Percentiles rank a stretch among this genome's conserved stretches.
phyloP scores from a whole-genome alignment of 2,888 invertebrate genomes.

The Cheilosia scutellata region DNA sequence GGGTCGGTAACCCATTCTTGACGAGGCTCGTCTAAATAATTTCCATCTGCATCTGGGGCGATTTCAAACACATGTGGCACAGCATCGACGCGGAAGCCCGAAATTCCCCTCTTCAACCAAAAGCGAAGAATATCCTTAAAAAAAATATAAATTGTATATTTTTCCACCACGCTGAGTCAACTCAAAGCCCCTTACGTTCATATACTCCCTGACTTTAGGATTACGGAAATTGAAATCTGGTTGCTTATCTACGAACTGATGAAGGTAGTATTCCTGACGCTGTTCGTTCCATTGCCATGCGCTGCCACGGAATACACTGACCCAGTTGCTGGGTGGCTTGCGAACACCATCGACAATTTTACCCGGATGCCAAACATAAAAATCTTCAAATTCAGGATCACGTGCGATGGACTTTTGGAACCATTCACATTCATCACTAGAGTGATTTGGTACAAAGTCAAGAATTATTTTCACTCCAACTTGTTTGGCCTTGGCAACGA shows the following conservation, averaged over 20 bases:
- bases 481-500: constrained; percentile 85
- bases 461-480: constrained; percentile 87
- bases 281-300: constrained; percentile 89
- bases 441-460: constrained; percentile 91
- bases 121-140: constrained; percentile 87
- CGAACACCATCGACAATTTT: constrained; percentile 79
- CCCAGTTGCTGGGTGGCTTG: constrained; percentile 91
- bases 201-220: constrained; percentile 83
- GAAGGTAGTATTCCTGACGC: constrained; percentile 87
- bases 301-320: constrained; percentile 82
- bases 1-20: constrained; percentile 84
- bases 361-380: constrained; percentile 90
- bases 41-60: constrained; percentile 78
- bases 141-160: not conserved
- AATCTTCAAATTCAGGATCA: constrained; percentile 88
- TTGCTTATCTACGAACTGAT: constrained; percentile 87
- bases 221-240: constrained; percentile 89
- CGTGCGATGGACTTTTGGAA: constrained; percentile 89
- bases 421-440: constrained; percentile 93
- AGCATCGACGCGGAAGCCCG: constrained; percentile 91
- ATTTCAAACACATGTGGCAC: constrained; percentile 84
- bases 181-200: constrained; percentile 81
- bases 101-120: constrained; percentile 92
- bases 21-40: constrained; percentile 85
- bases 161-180: not conserved